Evolutionary conservation across 2,797 vertebrate species (phyloP).

Genomic region (Rhabdophis nuchalis): DNA sequence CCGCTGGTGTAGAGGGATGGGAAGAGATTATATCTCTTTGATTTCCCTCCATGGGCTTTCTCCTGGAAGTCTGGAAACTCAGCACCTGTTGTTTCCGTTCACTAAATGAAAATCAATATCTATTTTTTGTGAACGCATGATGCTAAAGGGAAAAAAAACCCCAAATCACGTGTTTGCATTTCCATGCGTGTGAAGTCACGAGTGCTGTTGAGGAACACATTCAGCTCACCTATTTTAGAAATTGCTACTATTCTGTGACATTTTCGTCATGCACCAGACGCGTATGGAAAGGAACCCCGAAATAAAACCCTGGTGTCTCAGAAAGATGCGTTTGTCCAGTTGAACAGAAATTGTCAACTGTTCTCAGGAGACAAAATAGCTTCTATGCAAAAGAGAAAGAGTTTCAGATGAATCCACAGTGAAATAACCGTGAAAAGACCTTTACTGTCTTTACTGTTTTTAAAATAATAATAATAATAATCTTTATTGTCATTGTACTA

Average conservation of each 20-base stretch:
- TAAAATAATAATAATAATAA: too few species aligned
- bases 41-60: background rate
- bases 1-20: background rate
- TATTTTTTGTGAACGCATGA: background rate
- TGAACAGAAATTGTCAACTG: background rate
- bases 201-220: background rate
- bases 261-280: background rate
- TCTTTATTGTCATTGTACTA: too few species aligned
- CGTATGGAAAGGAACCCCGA: background rate
- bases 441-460: too few species aligned
- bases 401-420: background rate
- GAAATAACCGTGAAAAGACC: background rate
- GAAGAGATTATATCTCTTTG: background rate
- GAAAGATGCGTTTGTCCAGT: background rate
- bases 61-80: background rate
- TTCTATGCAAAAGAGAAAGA: background rate
- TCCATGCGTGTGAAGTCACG: background rate
- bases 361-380: background rate
- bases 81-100: background rate
- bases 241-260: background rate
- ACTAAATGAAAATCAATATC: background rate
- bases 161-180: background rate
- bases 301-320: background rate
- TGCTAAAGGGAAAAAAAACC: background rate
- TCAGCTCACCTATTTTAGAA: background rate